Evolutionary conservation across 2,888 invertebrate species (phyloP), one percentile per base, ranked within the genome.

Genomic region (Aethes cnicana): DNA sequence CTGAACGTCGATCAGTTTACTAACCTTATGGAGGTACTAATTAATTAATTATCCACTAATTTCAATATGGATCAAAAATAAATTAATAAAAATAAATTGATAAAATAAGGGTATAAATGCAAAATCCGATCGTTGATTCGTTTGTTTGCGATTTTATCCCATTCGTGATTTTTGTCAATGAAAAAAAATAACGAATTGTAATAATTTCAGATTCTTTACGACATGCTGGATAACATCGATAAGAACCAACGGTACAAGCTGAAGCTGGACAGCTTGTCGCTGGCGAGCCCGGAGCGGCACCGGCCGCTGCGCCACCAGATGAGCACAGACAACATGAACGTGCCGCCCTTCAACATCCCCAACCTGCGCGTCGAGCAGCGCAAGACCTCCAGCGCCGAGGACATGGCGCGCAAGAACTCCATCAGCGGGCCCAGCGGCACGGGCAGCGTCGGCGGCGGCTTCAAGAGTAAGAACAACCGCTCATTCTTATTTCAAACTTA

Each of bases 201-300:
- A 58, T 54, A 41, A 48, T 47, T 49, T 37, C 69, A 92, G 92
- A 95, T 97, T 36, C 91, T 98, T 53, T 95, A 97, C 74, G 97
- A 97, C 67, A 97, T 98, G 98, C 87, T 98, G 69, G 95, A 95
- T 69, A 94, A 93, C 72, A 96, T 97, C 59, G 96, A 97, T 79
- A 92, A 95, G 62, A 95, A 95, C 72, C 97, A 98, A 74, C 92
- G 96, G 41, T 95, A 95, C 83, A 97, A 97, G 83, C 91, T 98
- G 77, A 96, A 96, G 82, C 80, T 96, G 71, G 97, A 97, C 75
- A 94, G 94, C 77, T 85, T 94, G 55, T 92, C 94, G 28, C 85
- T 94, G 66, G 92, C 93, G 39, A 95, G 94, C 68, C 95, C 95
- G 0, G 96, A 96, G 59, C 91, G 95, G 20, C 93, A 94, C 73